Base-by-base conservation (phyloP, 1,140 invertebrate genomes). In the Fopius arisanus region DNA sequence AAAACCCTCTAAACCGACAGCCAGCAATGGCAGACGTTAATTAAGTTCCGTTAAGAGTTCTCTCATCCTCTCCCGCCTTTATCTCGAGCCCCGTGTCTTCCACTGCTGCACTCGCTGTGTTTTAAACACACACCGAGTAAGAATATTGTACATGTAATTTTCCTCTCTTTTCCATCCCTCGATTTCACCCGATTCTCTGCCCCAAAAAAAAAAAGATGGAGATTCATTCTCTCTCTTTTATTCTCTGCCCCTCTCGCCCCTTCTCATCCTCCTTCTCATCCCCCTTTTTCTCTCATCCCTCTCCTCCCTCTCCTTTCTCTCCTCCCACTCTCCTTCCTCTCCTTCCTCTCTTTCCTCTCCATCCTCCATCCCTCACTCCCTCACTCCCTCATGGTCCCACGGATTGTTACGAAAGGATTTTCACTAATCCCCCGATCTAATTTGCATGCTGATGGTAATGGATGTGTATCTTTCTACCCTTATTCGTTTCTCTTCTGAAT, bases 371-470 rank as follows among this genome's bases (percentile, higher is more conserved):
- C 43, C 10, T 23, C 9, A 21, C 10, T 28, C 26, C 54, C 21
- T 14, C 54, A 26, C 54, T 59, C 3, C 19, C 23, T 26, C 54
- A 23, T 59, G 54, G 54, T 59, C 54, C 54, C 54, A 28, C 73
- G 81, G 80, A 86, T 84, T 85, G 83, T 86, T 85, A 87, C 85
- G 85, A 86, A 85, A 87, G 85, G 86, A 86, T 86, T 87, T 86
- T 83, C 83, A 82, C 83, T 87, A 86, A 87, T 87, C 86, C 83
- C 62, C 81, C 81, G 82, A 84, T 86, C 84, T 86, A 86, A 87
- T 87, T 87, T 87, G 84, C 85, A 86, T 87, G 84, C 84, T 86
- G 84, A 86, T 86, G 84, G 83, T 87, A 86, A 86, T 86, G 84
- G 84, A 86, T 86, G 85, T 86, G 81, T 87, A 87, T 86, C 79